phyloP scores from a whole-genome alignment of 2,113 vertebrate species.

The Tursiops truncatus region DNA sequence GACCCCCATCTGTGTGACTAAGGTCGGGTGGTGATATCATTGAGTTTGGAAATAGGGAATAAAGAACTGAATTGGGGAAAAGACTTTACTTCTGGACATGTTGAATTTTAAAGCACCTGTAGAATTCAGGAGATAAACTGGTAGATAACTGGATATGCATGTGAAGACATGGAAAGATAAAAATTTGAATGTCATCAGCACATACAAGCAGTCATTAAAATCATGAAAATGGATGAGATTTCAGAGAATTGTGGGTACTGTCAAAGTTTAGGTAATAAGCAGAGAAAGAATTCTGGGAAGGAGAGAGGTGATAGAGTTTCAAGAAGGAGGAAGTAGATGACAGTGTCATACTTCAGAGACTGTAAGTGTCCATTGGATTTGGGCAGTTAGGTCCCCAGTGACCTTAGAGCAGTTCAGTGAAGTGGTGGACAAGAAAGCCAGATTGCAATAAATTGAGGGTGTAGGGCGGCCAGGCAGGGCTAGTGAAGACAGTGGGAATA shows the following conservation, averaged over 20 bases:
- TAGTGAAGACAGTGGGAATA: background rate
- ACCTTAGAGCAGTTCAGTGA: background rate
- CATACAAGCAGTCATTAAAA: background rate
- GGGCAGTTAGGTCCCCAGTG: too few species aligned
- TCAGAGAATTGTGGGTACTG: background rate
- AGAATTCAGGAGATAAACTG: background rate
- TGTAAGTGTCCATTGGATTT: background rate
- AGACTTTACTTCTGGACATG: background rate
- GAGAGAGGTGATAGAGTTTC: background rate
- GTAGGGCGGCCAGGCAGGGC: background rate
- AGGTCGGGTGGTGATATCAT: background rate
- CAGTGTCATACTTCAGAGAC: background rate
- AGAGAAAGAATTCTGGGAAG: background rate
- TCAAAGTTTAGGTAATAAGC: background rate
- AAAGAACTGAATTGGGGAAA: background rate
- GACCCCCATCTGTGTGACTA: background rate
- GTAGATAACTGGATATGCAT: background rate
- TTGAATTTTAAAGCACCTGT: background rate
- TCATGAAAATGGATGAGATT: background rate
- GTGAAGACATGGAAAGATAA: background rate
- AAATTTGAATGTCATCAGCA: background rate
- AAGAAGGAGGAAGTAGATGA: background rate
- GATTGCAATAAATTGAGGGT: background rate
- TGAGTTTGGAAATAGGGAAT: background rate
- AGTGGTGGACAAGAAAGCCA: background rate